Percentiles rank a stretch among this genome's conserved stretches.
These are phyloP conservation scores for Phragmatobia fuliginosa DNA, from an alignment of 2,888 invertebrate species.

Conservation along the genomic window DNA sequence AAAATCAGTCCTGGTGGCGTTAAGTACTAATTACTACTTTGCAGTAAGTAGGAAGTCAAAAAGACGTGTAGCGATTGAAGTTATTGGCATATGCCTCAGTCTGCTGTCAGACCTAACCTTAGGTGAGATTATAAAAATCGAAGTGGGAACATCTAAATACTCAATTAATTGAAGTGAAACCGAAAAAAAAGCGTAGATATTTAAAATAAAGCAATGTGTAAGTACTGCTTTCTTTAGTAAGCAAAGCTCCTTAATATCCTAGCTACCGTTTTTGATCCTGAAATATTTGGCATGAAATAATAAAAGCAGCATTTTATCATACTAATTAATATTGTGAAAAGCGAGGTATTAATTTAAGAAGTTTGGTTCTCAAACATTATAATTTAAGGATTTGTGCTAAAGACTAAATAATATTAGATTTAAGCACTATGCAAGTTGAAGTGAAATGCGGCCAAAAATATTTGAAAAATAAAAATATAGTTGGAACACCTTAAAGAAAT, in stretches of 20 bases:
- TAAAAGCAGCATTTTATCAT: not conserved
- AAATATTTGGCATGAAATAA: not conserved
- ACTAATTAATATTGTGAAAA: conserved; percentile 16
- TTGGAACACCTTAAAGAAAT: too few species aligned
- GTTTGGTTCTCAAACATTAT: not conserved
- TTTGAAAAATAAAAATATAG: too few species aligned
- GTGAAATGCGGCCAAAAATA: conserved; percentile 42
- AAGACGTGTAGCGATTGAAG: not conserved
- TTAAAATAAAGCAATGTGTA: not conserved
- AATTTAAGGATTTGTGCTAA: too few species aligned
- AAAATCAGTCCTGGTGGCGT: not conserved
- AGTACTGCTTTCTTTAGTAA: not conserved
- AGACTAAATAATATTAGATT: conserved; percentile 26
- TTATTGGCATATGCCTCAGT: too few species aligned
- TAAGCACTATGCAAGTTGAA: conserved; percentile 40
- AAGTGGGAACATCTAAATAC: not conserved
- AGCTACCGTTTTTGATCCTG: not conserved
- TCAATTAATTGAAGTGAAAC: not conserved
- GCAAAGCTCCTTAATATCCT: not conserved
- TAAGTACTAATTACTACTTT: not conserved
- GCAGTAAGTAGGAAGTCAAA: too few species aligned
- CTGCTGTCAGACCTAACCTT: not conserved
- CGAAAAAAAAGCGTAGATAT: not conserved
- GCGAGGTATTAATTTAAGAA: conserved; percentile 22
- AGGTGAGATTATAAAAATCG: not conserved